A percentile compares a stretch with the other conserved stretches of the same genome.
Conservation (phyloP, 2,888 invertebrate genomes). For the Lucinisca nassula region DNA sequence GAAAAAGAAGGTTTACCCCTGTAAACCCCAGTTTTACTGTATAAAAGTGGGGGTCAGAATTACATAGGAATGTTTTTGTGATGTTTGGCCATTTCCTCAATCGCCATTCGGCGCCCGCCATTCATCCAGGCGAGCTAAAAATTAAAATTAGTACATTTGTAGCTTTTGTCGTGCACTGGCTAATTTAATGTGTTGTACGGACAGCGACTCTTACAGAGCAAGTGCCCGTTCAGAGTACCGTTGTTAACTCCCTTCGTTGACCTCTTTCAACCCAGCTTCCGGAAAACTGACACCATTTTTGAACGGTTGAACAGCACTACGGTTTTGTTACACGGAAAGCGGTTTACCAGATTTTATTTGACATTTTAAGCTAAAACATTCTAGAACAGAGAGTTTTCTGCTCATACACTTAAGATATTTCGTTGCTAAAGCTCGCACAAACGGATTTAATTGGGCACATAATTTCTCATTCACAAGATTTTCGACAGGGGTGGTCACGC, state of each 20-base stretch:
- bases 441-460: neutral
- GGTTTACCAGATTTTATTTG: neutral
- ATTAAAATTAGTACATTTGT: too few relatives aligned
- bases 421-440: neutral
- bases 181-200: too few relatives aligned
- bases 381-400: neutral
- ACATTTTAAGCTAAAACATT: neutral
- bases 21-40: too few relatives aligned
- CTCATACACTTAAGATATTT: neutral
- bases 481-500: neutral
- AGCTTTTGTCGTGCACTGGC: too few relatives aligned
- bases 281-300: neutral
- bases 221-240: neutral
- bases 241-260: neutral
- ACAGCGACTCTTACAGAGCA: too few relatives aligned
- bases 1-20: too few relatives aligned
- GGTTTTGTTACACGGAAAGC: conserved; percentile 3
- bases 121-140: too few relatives aligned
- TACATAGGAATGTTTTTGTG: too few relatives aligned
- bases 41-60: too few relatives aligned
- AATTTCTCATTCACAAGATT: neutral
- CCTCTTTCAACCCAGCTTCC: neutral
- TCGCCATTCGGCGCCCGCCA: too few relatives aligned
- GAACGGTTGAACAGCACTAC: neutral
- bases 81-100: too few relatives aligned